A percentile compares a stretch with the other conserved stretches of the same genome.
Conservation (phyloP, 37 sponge, comb jelly and placozoan genomes). For the Aphrocallistes beatrix region DNA sequence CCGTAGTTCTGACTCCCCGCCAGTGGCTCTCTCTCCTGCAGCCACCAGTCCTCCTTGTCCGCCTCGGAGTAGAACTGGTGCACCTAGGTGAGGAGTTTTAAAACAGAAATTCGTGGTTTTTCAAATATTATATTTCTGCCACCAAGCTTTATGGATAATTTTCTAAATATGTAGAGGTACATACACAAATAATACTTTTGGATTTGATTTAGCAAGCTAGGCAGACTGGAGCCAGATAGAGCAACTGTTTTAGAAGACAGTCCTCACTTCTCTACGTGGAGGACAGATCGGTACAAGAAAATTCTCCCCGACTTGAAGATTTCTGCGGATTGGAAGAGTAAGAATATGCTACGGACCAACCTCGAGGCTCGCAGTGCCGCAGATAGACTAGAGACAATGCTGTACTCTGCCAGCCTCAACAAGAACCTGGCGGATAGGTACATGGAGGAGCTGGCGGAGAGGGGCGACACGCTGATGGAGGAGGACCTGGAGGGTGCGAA, state of each 20-base stretch:
- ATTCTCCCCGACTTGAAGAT: background rate
- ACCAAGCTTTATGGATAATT: background rate
- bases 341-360: background rate
- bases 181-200: background rate
- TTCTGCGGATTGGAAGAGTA: background rate
- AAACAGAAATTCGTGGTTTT: too few relatives aligned
- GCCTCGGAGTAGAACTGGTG: constrained; percentile 77
- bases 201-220: too few relatives aligned
- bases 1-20: constrained; percentile 54
- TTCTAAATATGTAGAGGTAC: background rate
- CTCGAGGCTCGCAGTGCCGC: background rate
- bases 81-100: constrained; percentile 24
- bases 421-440: background rate
- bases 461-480: background rate
- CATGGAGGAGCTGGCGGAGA: background rate
- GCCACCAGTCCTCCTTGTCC: constrained; percentile 92
- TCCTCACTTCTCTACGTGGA: background rate
- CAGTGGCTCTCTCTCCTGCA: constrained; percentile 72
- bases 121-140: background rate
- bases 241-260: too few relatives aligned
- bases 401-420: background rate
- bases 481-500: background rate
- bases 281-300: background rate
- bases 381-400: background rate
- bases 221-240: background rate